Base-by-base conservation (phyloP, 2,113 vertebrate species). In the Malurus alboscapulatus region DNA sequence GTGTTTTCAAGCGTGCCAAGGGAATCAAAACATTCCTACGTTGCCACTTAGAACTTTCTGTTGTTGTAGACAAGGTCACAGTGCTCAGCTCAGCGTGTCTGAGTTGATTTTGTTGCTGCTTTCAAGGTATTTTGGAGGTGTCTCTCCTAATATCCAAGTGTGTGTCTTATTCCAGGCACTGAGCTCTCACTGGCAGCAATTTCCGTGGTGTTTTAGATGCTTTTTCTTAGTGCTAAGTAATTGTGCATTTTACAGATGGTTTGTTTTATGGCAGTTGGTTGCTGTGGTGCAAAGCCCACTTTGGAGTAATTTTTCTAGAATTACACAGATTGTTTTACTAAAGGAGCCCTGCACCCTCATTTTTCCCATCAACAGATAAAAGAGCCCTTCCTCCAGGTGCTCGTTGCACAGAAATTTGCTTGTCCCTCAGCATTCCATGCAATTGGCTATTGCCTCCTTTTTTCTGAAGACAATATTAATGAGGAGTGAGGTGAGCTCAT, bases 291-390 rank as follows among this genome's bases (percentile, higher is more conserved):
- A 79, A 72, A 87, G 25, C 50, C 48, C 71, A 16, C 82, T 68
- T 76, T 10, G 54, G 54, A 36, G 68, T 78, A 50, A 88, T 95
- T 94, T 84, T 63, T 84, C 57, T 47, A 44, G 72, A 32, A 69
- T n/a, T 51, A 32, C 14, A 14, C 14, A 27, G 61, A 55, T 81
- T 42, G 48, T 51, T 84, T 87, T 48, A 38, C 44, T 81, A 26
- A 57, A 61, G 40, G 50, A 72, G 6, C 2, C 0, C 54, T 0
- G 0, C n/a, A 44, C 24, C 25, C 10, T 82, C 74, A 40, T 44
- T 84, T 89, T 76, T 27, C 24, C 44, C 3, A 2, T 44, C 69
- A 82, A 13, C 57, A 73, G 42, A 44, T 87, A 47, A 81, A 83
- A 38, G 20, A 83, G 19, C 55, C 14, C 34, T 87, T 78, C 25